Evolutionary conservation across 1,140 invertebrate genomes (phyloP).

Genomic region (Tetragonula clypearis): DNA sequence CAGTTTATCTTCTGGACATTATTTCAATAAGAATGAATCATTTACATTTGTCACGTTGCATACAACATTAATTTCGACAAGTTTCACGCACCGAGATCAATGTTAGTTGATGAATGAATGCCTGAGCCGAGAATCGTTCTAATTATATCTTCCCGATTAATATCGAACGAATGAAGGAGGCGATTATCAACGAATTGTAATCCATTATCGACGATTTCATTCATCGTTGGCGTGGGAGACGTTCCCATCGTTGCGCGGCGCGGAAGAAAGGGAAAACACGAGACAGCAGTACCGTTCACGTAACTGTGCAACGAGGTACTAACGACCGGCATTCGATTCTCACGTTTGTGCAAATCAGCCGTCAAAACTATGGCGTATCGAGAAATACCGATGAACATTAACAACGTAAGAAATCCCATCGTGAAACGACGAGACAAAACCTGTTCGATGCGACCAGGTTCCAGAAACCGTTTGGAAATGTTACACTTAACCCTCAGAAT

Average conservation of each 20-base stretch:
- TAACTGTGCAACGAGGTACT: not conserved
- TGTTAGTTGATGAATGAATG: no score
- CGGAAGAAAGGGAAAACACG: not conserved
- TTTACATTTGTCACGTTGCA: no score
- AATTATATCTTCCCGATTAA: not conserved
- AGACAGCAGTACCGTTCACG: not conserved
- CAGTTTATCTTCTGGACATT: no score
- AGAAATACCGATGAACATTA: no score
- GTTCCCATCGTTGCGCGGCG: not conserved
- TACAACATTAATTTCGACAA: no score
- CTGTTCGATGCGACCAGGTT: not conserved
- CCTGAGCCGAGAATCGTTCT: not conserved
- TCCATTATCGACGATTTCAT: not conserved
- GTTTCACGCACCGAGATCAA: no score
- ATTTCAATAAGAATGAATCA: no score
- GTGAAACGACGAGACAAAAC: not conserved
- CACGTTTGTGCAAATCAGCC: constrained; percentile 1
- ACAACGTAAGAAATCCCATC: not conserved
- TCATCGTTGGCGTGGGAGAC: constrained; percentile 4
- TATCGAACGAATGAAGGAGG: not conserved
- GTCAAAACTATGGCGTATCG: no score
- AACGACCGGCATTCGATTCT: constrained; percentile 25
- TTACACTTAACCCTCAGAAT: not conserved
- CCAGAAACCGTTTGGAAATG: not conserved
- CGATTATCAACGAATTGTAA: not conserved